These are phyloP conservation scores for Asobara japonica DNA, from an alignment of 1,140 invertebrate genomes.

Conservation along the genomic window DNA sequence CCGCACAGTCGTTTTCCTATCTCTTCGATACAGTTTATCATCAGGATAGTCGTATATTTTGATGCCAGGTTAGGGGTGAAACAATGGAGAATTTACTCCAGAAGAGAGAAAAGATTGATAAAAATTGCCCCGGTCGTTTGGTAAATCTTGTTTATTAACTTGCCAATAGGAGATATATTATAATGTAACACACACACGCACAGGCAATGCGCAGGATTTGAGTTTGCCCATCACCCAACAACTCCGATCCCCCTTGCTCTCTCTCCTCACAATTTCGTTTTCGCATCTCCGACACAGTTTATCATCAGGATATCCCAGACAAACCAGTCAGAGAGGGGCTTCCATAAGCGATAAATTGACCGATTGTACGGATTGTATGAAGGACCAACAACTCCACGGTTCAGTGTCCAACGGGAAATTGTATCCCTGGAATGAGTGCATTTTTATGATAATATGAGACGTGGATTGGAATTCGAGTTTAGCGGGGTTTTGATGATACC, in stretches of 20 bases:
- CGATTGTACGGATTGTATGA: conserved; percentile 35
- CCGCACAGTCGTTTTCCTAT: not conserved
- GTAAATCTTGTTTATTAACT: no score
- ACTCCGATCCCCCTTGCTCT: not conserved
- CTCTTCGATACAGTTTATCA: conserved; percentile 20
- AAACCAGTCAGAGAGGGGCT: no score
- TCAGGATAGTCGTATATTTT: conserved; percentile 17
- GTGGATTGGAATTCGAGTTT: not conserved
- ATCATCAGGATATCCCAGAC: conserved; percentile 23
- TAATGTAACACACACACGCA: no score
- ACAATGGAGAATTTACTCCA: no score
- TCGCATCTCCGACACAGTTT: conserved; percentile 14
- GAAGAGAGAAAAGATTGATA: no score
- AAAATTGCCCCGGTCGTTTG: no score
- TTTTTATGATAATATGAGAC: conserved; percentile 56
- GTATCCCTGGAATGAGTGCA: conserved; percentile 47
- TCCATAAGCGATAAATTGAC: conserved; percentile 51
- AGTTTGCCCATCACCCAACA: conserved; percentile 15
- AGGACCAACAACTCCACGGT: not conserved
- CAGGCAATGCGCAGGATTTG: no score
- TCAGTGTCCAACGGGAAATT: conserved; percentile 41
- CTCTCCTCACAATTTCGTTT: not conserved
- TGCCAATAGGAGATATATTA: no score
- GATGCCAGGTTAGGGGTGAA: no score
- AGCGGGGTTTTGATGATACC: not conserved